Percentiles rank a stretch among this genome's conserved stretches.
Conservation (phyloP, 2,113 vertebrate species). For the Plectropomus leopardus region DNA sequence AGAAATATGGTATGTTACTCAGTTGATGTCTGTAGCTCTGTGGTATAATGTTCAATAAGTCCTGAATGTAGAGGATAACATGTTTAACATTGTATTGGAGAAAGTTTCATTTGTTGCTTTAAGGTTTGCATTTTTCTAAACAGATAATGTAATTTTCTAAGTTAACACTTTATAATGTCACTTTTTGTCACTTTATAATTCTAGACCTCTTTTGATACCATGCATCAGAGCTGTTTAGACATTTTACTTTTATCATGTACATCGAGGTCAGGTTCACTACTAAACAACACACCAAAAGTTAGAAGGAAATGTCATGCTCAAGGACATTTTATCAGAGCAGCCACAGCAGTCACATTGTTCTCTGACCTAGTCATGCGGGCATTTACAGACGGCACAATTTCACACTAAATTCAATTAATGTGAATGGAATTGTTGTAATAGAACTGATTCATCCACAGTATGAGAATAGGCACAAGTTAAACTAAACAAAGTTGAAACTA, state of each 20-base stretch:
- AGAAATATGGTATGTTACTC: background rate
- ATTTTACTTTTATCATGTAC: background rate
- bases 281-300: background rate
- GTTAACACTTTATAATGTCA: no score
- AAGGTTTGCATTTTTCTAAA: background rate
- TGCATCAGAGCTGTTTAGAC: background rate
- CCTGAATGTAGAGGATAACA: background rate
- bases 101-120: background rate
- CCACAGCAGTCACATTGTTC: background rate
- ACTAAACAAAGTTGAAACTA: background rate
- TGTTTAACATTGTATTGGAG: background rate
- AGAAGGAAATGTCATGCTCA: background rate
- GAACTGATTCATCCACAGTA: background rate
- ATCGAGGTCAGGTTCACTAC: background rate
- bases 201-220: background rate
- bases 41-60: background rate
- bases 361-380: background rate
- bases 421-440: background rate
- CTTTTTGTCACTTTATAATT: no score
- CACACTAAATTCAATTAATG: conserved; percentile 1
- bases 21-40: background rate
- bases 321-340: background rate
- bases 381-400: background rate
- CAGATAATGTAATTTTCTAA: no score
- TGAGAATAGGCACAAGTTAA: background rate